Conservation (phyloP, 2,797 vertebrate genomes). For the Serranus cabrilla region DNA sequence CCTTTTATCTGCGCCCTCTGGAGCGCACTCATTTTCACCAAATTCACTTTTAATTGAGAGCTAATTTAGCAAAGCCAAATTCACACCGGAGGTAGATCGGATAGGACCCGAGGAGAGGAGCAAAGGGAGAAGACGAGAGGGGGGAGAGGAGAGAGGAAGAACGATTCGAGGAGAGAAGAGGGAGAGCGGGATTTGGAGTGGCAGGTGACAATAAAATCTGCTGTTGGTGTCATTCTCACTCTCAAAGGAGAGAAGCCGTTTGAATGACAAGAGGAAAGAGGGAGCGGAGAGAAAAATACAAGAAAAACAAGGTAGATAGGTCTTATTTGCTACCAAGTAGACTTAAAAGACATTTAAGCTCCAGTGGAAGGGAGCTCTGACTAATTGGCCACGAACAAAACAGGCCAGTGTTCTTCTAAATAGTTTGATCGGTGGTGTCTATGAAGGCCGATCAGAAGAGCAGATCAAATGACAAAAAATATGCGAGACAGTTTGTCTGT, state of each 20-base stretch:
- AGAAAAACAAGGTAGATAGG: background rate
- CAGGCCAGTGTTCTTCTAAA: no score
- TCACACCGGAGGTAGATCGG: conserved; percentile 50
- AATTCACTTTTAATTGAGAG: conserved; percentile 80
- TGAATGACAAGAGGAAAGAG: conserved; percentile 26
- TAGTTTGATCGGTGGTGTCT: no score
- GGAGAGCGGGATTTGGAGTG: conserved; percentile 31
- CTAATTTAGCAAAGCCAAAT: conserved; percentile 71
- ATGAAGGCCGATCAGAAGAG: no score
- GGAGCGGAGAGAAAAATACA: background rate
- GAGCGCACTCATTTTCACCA: conserved; percentile 69
- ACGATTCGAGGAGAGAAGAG: conserved; percentile 5
- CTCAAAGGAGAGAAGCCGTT: conserved; percentile 24
- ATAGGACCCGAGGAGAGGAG: conserved; percentile 26
- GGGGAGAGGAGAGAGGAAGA: background rate
- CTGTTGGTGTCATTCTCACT: conserved; percentile 41
- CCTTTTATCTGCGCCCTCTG: conserved; percentile 69
- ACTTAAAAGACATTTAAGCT: background rate
- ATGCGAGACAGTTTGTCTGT: no score
- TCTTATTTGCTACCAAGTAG: background rate
- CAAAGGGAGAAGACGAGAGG: conserved; percentile 11
- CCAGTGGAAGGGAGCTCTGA: background rate
- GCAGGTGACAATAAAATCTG: conserved; percentile 61
- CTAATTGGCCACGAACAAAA: no score
- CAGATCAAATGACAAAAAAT: no score